phyloP scores from a whole-genome alignment of 2,797 vertebrate genomes.

The Hippopotamyrus pictus region DNA sequence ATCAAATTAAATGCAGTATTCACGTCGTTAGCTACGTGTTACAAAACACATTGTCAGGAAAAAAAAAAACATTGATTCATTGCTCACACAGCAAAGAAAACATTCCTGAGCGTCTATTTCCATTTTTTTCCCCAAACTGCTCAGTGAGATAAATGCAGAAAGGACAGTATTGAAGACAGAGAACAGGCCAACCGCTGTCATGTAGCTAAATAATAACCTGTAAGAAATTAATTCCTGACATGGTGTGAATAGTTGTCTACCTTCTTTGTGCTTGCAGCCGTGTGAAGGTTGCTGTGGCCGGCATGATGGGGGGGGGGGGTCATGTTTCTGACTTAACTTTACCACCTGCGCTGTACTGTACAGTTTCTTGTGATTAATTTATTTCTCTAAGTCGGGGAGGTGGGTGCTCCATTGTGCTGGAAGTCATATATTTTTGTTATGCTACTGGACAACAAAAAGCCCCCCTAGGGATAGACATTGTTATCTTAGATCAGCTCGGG shows the following conservation, averaged over 20 bases:
- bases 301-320: neutral
- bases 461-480: neutral
- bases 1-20: neutral
- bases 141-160: neutral
- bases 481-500: neutral
- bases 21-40: neutral
- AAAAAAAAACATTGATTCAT: neutral
- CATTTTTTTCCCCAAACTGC: neutral
- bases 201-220: neutral
- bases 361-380: neutral
- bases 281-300: neutral
- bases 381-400: neutral
- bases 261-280: neutral
- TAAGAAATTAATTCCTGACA: neutral
- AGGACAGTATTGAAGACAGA: neutral
- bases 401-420: neutral
- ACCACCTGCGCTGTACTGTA: neutral
- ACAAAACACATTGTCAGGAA: neutral
- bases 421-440: neutral
- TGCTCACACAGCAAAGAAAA: neutral
- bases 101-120: neutral
- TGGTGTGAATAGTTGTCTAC: neutral
- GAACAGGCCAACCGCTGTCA: neutral
- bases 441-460: neutral
- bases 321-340: neutral